Base-by-base conservation (phyloP, 2,888 invertebrate species). In the Sinelater perroti region DNA sequence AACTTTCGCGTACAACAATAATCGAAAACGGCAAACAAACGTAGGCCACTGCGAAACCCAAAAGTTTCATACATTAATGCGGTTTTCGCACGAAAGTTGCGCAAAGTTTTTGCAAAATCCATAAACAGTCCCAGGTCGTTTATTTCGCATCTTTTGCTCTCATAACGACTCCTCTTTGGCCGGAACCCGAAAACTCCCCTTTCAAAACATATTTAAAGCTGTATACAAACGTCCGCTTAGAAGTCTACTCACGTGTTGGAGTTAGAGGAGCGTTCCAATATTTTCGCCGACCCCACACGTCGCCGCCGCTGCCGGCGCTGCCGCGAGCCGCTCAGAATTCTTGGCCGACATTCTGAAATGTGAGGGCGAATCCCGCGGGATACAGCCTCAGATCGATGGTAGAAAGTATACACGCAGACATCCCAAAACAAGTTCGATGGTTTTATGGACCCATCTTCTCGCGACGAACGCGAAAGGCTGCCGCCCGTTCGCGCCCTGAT, bases 171-270 rank as follows among this genome's bases (percentile, higher is more conserved):
- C 47, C 47, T 33, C 30, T 18, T 47, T 47, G 14, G 14, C 28
- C 21, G 6, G 47, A 35, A 47, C 33, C 35, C 21, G 33, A 47
- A 33, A 47, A 47, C 31, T 47, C 35, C 31, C 47, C 28, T 47
- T 44, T 53, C 45, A 42, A 28, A 45, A 36, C 42, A 46, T 46
- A 53, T 53, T 53, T 53, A 54, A 38, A 36, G 54, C 46, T 40
- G 38, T 38, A 30, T 54, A 46, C 46, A 54, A 54, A 54, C 35
- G 40, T 54, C 47, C 30, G 38, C 36, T 54, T 54, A 36, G 40
- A 54, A 54, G 36, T 54, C 54, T 16, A 47, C 46, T 54, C 54
- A 47, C 54, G 54, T 54, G 47, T 54, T 46, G 54, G 47, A 54
- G 54, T 54, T 54, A 47, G 53, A 53, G 46, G 36, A 36, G 47